Base-by-base conservation (phyloP, 2,888 invertebrate species). In the Cylindroiulus punctatus region DNA sequence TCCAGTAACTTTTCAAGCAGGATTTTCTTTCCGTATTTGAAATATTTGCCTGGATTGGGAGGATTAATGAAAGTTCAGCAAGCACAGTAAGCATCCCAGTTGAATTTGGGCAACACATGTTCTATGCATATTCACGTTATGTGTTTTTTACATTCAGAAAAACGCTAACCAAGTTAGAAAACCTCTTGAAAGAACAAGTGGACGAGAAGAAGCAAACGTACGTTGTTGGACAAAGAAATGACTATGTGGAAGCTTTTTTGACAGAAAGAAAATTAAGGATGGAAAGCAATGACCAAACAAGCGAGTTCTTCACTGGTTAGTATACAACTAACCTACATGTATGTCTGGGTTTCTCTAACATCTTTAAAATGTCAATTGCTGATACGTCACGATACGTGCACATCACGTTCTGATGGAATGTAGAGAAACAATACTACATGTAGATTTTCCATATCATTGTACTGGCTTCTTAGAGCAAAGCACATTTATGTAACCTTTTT, bases 1-100 rank as follows among this genome's bases (percentile, higher is more conserved):
- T 57, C 32, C 4, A 85, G 22, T 17, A 36, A 32, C 52, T 36
- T 57, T 14, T 44, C 57, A 26, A 19, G 19, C 14, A 14, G 30
- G 76, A 65, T 85, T 30, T 52, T 65, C 22, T 85, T 85, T 76
- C 52, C 85, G 3, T 85, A 65, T 14, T 5, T 85, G 36, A 85
- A 65, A 85, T 47, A 85, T 65, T 26, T 85, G 32, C 85, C 85
- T 14, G 65, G 85, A 57, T 19, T 65, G 8, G 76, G 36, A 14
- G 26, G 40, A 30, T 36, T 47, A 19, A 84, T 47, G 84, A 84
- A 84, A 82, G 36, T 82, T 82, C 32, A 3, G 32, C 42, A 42
- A 36, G 82, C 82, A 82, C 32, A 36, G 36, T 82, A 82, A 19
- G 36, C 8, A 81, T 14, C 81, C 26, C 26, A 1, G n/a, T 36